Evolutionary conservation across 2,888 invertebrate genomes (phyloP), one percentile per base, ranked within the genome.

Genomic region (Agonopterix heracliana): DNA sequence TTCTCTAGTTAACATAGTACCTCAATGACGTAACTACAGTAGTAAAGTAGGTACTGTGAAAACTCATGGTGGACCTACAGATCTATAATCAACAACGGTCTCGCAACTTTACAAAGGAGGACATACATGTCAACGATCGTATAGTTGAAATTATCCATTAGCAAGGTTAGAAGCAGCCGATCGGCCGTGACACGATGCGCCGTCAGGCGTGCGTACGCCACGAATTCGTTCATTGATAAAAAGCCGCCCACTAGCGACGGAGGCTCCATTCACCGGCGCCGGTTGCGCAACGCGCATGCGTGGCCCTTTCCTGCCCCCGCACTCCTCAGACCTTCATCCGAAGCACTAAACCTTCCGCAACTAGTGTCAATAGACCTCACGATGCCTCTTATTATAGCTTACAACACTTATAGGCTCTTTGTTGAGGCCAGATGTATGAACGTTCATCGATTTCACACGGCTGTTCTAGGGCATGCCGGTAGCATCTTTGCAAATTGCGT

Each of bases 171-270:
- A 63, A 66, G 61, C 57, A 38, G 63, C 61, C 61, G 63, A 55
- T 66, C 64, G 84, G 75, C 87, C 87, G 71, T 86, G 87, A 87
- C 86, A 82, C 74, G 70, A 53, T 63, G 26, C 26, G 26, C 7
- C 26, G 26, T 26, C 7, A 26, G 59, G 56, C 72, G 79, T 76
- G 81, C 81, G 85, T 86, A 84, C 82, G 78, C 75, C 80, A 76
- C 26, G 68, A 81, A 78, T 83, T 84, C 71, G 83, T 85, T 81
- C 88, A 88, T 88, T 87, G 83, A 88, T 88, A 85, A 87, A 86
- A 84, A 85, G 60, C 74, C 82, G 71, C 88, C 84, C 81, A 85
- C 86, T 64, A 78, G 60, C 57, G 56, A 59, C 63, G 61, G 71
- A 71, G 74, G 64, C 68, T 81, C 85, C 87, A 85, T 85, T 85